Conservation (phyloP, 2,797 vertebrate genomes). For the Enteromius trimaculatus region DNA sequence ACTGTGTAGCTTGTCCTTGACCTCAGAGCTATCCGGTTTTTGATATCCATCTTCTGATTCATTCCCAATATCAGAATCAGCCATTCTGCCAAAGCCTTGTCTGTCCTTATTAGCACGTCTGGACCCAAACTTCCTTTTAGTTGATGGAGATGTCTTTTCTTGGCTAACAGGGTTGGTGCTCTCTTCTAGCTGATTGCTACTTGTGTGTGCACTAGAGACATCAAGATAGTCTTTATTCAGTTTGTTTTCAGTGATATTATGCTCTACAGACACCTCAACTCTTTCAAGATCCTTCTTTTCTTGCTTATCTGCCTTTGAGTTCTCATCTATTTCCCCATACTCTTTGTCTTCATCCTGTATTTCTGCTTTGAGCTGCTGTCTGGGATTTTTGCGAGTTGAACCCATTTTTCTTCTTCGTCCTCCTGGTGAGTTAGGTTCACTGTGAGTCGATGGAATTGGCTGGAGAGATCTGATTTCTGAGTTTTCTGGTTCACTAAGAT, state of each 20-base stretch:
- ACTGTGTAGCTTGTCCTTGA: background rate
- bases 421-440: slow-evolving; percentile 49
- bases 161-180: slow-evolving; percentile 6
- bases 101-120: slow-evolving; percentile 42
- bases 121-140: slow-evolving; percentile 38
- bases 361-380: slow-evolving; percentile 43
- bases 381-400: slow-evolving; percentile 66
- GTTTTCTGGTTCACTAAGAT: slow-evolving; percentile 22
- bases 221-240: slow-evolving; percentile 27
- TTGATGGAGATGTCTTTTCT: slow-evolving; percentile 38
- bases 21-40: background rate
- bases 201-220: slow-evolving; percentile 31
- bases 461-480: slow-evolving; percentile 24
- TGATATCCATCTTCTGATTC: slow-evolving; percentile 39
- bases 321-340: slow-evolving; percentile 27
- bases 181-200: slow-evolving; percentile 24
- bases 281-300: slow-evolving; percentile 34
- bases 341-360: slow-evolving; percentile 43
- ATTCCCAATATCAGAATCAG: slow-evolving; percentile 1
- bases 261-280: slow-evolving; percentile 62
- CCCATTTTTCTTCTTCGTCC: slow-evolving; percentile 73
- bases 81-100: slow-evolving; percentile 20
- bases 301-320: slow-evolving; percentile 39
- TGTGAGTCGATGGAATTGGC: slow-evolving; percentile 28
- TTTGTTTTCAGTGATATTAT: slow-evolving; percentile 55